Percentiles rank a stretch among this genome's conserved stretches.
phyloP scores from a whole-genome alignment of 2,888 invertebrate species.

The Zaprionus lineosus region DNA sequence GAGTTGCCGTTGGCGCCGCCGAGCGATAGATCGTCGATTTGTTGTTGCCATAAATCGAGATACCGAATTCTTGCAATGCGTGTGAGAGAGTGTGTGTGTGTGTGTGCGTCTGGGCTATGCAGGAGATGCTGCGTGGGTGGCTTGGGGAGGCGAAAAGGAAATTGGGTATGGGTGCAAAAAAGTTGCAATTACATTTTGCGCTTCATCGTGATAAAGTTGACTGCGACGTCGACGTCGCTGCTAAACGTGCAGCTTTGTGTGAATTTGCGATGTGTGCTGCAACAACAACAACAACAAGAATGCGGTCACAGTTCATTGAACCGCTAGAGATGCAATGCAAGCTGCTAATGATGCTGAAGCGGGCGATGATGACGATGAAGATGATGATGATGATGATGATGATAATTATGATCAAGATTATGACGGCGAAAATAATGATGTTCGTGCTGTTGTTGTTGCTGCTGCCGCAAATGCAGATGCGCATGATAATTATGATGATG shows the following conservation, averaged over 20 bases:
- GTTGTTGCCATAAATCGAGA: not conserved
- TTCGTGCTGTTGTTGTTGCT: slow-evolving; percentile 23
- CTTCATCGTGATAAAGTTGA: slow-evolving; percentile 48
- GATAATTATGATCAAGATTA: slow-evolving; percentile 20
- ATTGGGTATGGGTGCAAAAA: slow-evolving; percentile 12
- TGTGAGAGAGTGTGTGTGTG: not conserved
- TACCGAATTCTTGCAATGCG: no score
- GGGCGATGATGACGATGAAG: slow-evolving; percentile 23
- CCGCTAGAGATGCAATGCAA: slow-evolving; percentile 54
- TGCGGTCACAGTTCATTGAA: slow-evolving; percentile 74
- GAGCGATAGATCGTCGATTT: not conserved
- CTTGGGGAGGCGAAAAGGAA: not conserved
- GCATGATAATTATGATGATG: slow-evolving; percentile 7
- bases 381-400: slow-evolving; percentile 27
- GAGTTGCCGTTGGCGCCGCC: not conserved
- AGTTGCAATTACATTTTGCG: slow-evolving; percentile 53
- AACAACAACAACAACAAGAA: slow-evolving; percentile 33
- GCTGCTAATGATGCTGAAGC: slow-evolving; percentile 33
- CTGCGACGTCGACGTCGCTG: slow-evolving; percentile 6
- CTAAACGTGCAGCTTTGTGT: slow-evolving; percentile 51
- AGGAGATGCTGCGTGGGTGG: slow-evolving; percentile 8
- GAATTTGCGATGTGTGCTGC: slow-evolving; percentile 56
- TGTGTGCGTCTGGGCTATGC: not conserved
- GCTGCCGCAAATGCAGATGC: slow-evolving; percentile 12
- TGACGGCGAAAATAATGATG: slow-evolving; percentile 25